Base-by-base conservation (phyloP, 2,113 vertebrate species). In the Albula goreensis region DNA sequence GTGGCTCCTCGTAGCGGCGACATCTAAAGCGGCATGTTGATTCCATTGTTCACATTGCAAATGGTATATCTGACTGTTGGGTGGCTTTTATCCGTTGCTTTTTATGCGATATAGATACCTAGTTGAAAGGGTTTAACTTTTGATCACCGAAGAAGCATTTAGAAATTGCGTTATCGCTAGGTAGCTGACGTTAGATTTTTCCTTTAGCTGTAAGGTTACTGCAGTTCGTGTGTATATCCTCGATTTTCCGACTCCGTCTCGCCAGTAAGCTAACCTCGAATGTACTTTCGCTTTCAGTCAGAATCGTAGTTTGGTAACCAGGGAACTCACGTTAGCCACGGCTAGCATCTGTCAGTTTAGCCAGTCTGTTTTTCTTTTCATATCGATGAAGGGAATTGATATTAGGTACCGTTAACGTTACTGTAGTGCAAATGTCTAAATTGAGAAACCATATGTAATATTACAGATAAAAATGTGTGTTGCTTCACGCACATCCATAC, bases 401-500 rank as follows among this genome's bases (percentile, higher is more conserved):
- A 41, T 41, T 41, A 41, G 31, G 31, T 41, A 41, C 31, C 31
- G 31, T 41, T 41, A 41, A 41, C 31, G 31, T 41, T 41, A 41
- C 31, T 41, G 31, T 41, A 41, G 31, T 41, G 31, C 31, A 41
- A 1, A 41, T 41, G 31, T 7, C 53, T 56, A 56, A 56, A 15
- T 49, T n/a, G 49, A 79, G n/a, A 79, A 78, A 52, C 19, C n/a
- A 49, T 22, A 19, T 57, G 74, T 82, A 15, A 51, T 31, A 50
- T 10, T 15, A 31, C 78, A 83, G 78, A 12, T 83, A 41, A 83
- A 88, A 89, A 89, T 88, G 87, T 88, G 89, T 88, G 89, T 88
- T 89, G 81, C 89, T 88, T 86, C 83, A 80, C 78, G 84, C 48
- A 85, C 78, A 56, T 53, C 52, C n/a, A 49, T 22, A 2, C 8